These are phyloP conservation scores for Subacronicta megacephala DNA, from an alignment of 2,888 invertebrate genomes.

Conservation along the genomic window DNA sequence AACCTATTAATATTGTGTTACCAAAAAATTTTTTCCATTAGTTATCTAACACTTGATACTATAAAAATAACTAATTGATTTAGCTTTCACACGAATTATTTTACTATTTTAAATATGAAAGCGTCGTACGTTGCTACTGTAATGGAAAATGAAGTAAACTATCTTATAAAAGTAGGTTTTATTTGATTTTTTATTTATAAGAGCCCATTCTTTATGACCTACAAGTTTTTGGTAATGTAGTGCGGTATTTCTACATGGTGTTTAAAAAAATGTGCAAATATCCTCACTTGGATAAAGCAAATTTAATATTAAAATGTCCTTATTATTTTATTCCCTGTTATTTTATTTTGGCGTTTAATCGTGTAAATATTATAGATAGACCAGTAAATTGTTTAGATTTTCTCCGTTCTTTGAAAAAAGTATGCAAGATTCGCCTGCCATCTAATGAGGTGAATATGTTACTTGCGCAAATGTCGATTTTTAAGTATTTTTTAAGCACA, in stretches of 20 bases:
- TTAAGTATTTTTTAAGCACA: too few species aligned
- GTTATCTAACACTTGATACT: slow-evolving; percentile 1
- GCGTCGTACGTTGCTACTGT: slow-evolving; percentile 24
- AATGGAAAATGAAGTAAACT: slow-evolving; percentile 49
- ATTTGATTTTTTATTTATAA: slow-evolving; percentile 59
- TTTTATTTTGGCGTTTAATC: too few species aligned
- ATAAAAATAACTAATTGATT: neutral
- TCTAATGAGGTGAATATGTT: too few species aligned
- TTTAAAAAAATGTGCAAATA: neutral
- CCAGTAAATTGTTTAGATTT: too few species aligned
- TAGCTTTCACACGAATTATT: neutral
- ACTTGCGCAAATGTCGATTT: too few species aligned
- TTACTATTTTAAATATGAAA: slow-evolving; percentile 3
- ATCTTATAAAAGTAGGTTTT: slow-evolving; percentile 61
- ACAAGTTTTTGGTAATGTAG: slow-evolving; percentile 49
- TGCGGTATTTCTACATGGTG: slow-evolving; percentile 56
- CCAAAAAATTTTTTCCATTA: neutral
- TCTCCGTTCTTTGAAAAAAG: too few species aligned
- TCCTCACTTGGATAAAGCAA: neutral
- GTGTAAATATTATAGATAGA: too few species aligned
- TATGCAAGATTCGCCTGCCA: too few species aligned
- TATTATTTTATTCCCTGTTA: too few species aligned
- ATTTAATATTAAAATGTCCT: too few species aligned
- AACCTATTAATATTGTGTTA: neutral
- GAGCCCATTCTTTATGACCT: slow-evolving; percentile 46